Evolutionary conservation across 2,888 invertebrate species (phyloP), one percentile per base, ranked within the genome.

Genomic region (Zonitis immaculata): DNA sequence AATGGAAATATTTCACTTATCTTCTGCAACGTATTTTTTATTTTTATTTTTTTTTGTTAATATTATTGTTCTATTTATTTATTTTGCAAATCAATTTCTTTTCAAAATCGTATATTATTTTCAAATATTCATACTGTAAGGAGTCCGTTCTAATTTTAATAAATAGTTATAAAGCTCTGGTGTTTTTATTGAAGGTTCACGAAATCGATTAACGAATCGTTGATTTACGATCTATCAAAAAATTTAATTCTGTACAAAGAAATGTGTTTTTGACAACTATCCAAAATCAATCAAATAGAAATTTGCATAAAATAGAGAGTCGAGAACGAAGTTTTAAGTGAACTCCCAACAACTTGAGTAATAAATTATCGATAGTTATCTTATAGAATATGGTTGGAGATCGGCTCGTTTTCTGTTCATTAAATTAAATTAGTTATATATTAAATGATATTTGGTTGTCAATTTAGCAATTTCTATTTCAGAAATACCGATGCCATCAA

Each of bases 401-500:
- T 47, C 30, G 18, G 14, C 52, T 47, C 44, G 30, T 44, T 47
- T 52, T 42, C 16, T 28, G 8, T 28, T 44, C 28, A 52, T 44
- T 52, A 42, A 47, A 51, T 51, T 3, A 35, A 35, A 18, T 35
- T 35, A 35, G 16, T n/a, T n/a, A n/a, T n/a, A n/a, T n/a, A n/a
- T n/a, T n/a, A n/a, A n/a, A n/a, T n/a, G n/a, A n/a, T n/a, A n/a
- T n/a, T n/a, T n/a, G n/a, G n/a, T n/a, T n/a, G n/a, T n/a, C n/a
- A n/a, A n/a, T n/a, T n/a, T n/a, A n/a, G n/a, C n/a, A n/a, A n/a
- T n/a, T n/a, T n/a, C n/a, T n/a, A n/a, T 81, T 81, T 60, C 82
- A 92, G 92, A 91, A 82, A 92, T 92, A 72, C 91, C 90, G 49
- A 85, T 90, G 83, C 91, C 91, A 53, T 91, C 92, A 56, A 87